Evolutionary conservation across 2,888 invertebrate genomes (phyloP).

Genomic region (Diachrysia chrysitis): DNA sequence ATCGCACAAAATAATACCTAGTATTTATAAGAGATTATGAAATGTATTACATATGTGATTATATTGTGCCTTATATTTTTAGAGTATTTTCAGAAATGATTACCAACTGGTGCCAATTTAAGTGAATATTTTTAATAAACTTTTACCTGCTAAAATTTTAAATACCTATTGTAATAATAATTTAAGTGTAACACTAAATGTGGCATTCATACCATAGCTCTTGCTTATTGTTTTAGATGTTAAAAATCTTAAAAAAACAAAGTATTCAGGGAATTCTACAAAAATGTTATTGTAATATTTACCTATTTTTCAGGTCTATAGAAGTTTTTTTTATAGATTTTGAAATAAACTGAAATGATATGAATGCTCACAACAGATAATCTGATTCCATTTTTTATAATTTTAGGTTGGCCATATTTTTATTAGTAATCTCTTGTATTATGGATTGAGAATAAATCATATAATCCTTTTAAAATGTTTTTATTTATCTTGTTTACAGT

Average conservation of each 20-base stretch:
- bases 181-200: conserved; percentile 30
- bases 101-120: conserved; percentile 84
- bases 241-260: conserved; percentile 13
- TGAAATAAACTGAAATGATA: not conserved
- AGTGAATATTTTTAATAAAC: conserved; percentile 53
- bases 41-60: conserved; percentile 72
- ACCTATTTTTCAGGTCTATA: not conserved
- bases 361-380: conserved; percentile 34
- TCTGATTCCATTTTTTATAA: conserved; percentile 45
- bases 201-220: conserved; percentile 24
- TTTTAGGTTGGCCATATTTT: conserved; percentile 73
- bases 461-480: conserved; percentile 60
- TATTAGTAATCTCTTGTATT: conserved; percentile 68
- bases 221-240: conserved; percentile 6
- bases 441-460: conserved; percentile 70
- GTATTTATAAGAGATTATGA: conserved; percentile 64
- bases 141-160: conserved; percentile 32
- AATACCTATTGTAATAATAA: conserved; percentile 31
- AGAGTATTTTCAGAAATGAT: conserved; percentile 62
- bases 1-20: conserved; percentile 63
- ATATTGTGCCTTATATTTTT: conserved; percentile 80
- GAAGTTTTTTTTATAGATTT: not conserved
- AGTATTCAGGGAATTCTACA: not conserved
- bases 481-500: conserved; percentile 23
- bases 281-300: not conserved